Percentiles rank a stretch among this genome's conserved stretches.
phyloP scores from a whole-genome alignment of 1,140 invertebrate genomes.

The Diprion similis region DNA sequence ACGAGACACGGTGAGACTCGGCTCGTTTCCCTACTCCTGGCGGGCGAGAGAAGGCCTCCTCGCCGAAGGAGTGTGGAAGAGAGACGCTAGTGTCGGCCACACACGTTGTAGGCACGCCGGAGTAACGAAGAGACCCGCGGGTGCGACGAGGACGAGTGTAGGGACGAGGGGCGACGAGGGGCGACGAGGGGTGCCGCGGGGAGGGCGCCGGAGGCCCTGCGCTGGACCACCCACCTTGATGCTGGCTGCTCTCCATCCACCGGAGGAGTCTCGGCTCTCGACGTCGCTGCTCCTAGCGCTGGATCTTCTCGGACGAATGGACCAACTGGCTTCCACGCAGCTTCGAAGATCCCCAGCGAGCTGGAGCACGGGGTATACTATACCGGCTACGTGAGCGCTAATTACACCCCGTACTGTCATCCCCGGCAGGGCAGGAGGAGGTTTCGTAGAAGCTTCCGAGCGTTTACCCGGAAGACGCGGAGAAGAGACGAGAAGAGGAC shows the following conservation, averaged over 20 bases:
- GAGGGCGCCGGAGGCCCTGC: constrained; percentile 5
- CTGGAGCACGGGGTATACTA: too few species aligned
- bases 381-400: not conserved
- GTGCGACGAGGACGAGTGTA: not conserved
- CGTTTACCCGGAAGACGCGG: not conserved
- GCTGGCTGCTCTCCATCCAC: not conserved
- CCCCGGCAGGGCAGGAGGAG: not conserved
- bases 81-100: constrained; percentile 6
- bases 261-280: not conserved
- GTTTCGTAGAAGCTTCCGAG: not conserved
- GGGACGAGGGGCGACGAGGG: not conserved
- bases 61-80: constrained; percentile 1
- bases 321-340: not conserved
- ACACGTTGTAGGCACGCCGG: constrained; percentile 6
- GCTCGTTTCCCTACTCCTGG: constrained; percentile 1
- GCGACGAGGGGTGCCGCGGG: not conserved
- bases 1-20: not conserved
- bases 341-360: not conserved
- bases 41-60: constrained; percentile 1
- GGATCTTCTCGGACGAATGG: not conserved
- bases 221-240: constrained; percentile 6
- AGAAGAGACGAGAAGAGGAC: too few species aligned
- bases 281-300: constrained; percentile 3
- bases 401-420: not conserved
- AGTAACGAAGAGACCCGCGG: not conserved